These are phyloP conservation scores for Diorhabda carinulata DNA, from an alignment of 1,140 invertebrate species.

Conservation along the genomic window DNA sequence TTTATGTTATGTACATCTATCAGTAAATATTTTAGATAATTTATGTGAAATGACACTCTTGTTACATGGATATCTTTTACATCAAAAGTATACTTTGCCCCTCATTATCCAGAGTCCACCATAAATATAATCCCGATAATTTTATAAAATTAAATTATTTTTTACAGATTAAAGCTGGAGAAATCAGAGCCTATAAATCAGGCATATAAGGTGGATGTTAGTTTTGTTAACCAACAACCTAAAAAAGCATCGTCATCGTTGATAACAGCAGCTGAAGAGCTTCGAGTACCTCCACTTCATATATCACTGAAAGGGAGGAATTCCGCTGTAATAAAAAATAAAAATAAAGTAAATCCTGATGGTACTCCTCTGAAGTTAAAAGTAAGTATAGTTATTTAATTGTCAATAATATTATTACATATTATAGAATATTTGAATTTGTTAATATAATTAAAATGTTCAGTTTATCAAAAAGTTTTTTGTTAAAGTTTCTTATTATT, in stretches of 20 bases:
- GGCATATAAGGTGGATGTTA: conserved; percentile 77
- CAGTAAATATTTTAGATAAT: too few relatives aligned
- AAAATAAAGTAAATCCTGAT: conserved; percentile 45
- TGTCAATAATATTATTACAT: too few relatives aligned
- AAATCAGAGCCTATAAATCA: conserved; percentile 73
- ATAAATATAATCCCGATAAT: too few relatives aligned
- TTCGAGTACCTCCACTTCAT: conserved; percentile 81
- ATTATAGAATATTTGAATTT: too few relatives aligned
- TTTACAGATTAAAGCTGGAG: conserved; percentile 65
- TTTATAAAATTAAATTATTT: background rate
- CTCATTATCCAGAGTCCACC: too few relatives aligned
- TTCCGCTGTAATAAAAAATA: conserved; percentile 81
- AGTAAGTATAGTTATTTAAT: background rate
- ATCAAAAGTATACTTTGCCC: too few relatives aligned
- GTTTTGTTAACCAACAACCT: conserved; percentile 59
- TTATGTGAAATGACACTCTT: too few relatives aligned
- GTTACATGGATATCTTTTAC: too few relatives aligned
- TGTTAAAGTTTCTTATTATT: too few relatives aligned
- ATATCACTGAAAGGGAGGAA: conserved; percentile 82
- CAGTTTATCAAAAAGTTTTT: too few relatives aligned
- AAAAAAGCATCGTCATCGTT: conserved; percentile 49
- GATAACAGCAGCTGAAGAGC: conserved; percentile 57
- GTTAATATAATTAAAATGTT: too few relatives aligned
- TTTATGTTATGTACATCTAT: too few relatives aligned
- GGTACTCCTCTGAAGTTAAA: conserved; percentile 35